phyloP scores from a whole-genome alignment of 2,888 invertebrate species.

The Philereme transversata region DNA sequence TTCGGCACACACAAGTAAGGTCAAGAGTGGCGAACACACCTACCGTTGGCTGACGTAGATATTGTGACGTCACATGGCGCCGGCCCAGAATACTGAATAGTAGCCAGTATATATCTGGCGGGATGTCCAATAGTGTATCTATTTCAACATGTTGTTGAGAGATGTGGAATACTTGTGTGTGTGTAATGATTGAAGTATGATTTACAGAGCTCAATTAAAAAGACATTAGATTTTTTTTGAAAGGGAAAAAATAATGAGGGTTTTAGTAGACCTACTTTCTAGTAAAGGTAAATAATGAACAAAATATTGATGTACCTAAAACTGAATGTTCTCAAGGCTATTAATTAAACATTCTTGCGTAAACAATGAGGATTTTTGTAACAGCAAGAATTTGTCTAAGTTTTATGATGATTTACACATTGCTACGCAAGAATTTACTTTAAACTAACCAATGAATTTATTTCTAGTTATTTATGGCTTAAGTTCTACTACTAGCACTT shows the following conservation, averaged over 20 bases:
- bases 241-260: no score
- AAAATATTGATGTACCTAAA: no score
- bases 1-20: constrained; percentile 12
- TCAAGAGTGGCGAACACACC: constrained; percentile 11
- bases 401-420: no score
- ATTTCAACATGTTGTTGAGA: constrained; percentile 22
- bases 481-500: no score
- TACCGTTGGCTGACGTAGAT: not conserved
- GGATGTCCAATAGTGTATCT: constrained; percentile 15
- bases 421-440: no score
- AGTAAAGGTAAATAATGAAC: no score
- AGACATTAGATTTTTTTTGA: not conserved
- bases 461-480: not conserved
- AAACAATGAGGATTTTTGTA: no score
- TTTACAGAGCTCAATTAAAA: not conserved
- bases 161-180: constrained; percentile 18
- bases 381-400: not conserved
- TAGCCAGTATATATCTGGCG: constrained; percentile 19
- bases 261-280: no score
- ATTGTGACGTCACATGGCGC: constrained; percentile 19
- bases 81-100: constrained; percentile 14
- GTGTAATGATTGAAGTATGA: constrained; percentile 3
- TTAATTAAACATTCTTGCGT: not conserved
- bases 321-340: not conserved
- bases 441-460: no score